These are phyloP conservation scores for Poecilobothrus nobilitatus DNA, from an alignment of 2,888 invertebrate species.

Conservation along the genomic window DNA sequence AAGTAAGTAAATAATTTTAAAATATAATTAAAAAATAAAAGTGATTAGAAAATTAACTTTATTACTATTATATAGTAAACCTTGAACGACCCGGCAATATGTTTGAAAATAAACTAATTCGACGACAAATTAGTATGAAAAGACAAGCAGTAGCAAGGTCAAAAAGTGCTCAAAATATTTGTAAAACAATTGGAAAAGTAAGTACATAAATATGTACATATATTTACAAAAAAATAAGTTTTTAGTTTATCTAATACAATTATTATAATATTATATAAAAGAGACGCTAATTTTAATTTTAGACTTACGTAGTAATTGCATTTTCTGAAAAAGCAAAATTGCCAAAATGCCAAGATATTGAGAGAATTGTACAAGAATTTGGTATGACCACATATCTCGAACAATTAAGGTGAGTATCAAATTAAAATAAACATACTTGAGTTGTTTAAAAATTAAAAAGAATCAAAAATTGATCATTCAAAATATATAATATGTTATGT, in stretches of 20 bases:
- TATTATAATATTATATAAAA: too few relatives aligned
- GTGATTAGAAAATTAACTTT: too few relatives aligned
- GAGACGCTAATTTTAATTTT: conserved; percentile 13
- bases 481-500: too few relatives aligned
- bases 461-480: too few relatives aligned
- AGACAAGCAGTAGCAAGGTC: conserved; percentile 30
- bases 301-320: conserved; percentile 40
- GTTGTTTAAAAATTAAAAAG: too few relatives aligned
- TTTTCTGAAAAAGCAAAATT: conserved; percentile 39
- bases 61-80: neutral
- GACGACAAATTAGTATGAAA: conserved; percentile 37
- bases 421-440: neutral
- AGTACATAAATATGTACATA: neutral
- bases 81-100: conserved; percentile 33
- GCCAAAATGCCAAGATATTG: conserved; percentile 39
- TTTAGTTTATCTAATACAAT: too few relatives aligned
- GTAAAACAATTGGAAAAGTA: neutral
- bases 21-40: neutral
- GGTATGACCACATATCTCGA: conserved; percentile 38
- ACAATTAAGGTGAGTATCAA: conserved; percentile 31
- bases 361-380: conserved; percentile 40
- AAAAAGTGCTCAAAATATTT: conserved; percentile 18
- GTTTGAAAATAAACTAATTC: conserved; percentile 37
- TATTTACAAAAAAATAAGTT: too few relatives aligned
- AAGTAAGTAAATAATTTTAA: neutral